These are phyloP conservation scores for Cryptocephalus moraei DNA, from an alignment of 2,888 invertebrate species.

Conservation along the genomic window DNA sequence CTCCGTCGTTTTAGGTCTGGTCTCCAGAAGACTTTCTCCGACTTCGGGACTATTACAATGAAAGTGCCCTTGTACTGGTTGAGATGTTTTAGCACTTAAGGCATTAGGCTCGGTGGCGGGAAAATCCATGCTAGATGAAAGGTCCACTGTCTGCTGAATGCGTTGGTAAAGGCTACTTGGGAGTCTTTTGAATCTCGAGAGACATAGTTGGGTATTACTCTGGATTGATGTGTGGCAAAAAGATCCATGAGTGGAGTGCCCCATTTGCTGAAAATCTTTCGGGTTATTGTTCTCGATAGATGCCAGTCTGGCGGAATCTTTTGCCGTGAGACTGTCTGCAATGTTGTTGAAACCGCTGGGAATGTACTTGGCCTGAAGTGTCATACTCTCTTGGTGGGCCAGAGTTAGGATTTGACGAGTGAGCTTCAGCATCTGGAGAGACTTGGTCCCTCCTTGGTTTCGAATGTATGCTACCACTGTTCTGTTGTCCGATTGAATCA, in stretches of 20 bases:
- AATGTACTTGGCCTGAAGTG: conserved; percentile 9
- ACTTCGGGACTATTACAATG: conserved; percentile 19
- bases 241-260: conserved; percentile 13
- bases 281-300: conserved; percentile 5
- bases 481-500: conserved; percentile 14
- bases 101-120: conserved; percentile 25
- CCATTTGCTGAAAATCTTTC: conserved; percentile 12
- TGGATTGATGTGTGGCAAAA: conserved; percentile 6
- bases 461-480: conserved; percentile 13
- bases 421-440: no score
- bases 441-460: conserved; percentile 13
- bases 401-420: no score
- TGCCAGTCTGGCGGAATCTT: conserved; percentile 13
- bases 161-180: conserved; percentile 10
- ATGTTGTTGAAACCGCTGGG: conserved; percentile 14
- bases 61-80: conserved; percentile 16
- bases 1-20: conserved; percentile 27
- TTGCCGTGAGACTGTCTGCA: conserved; percentile 14
- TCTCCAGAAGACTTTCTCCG: conserved; percentile 22
- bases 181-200: conserved; percentile 8
- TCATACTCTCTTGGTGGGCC: conserved; percentile 5
- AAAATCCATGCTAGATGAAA: no score
- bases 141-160: no score
- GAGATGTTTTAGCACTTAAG: conserved; percentile 19
- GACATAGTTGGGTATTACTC: no score